Conservation (phyloP, 2,797 vertebrate genomes). For the Acropternis orthonyx region DNA sequence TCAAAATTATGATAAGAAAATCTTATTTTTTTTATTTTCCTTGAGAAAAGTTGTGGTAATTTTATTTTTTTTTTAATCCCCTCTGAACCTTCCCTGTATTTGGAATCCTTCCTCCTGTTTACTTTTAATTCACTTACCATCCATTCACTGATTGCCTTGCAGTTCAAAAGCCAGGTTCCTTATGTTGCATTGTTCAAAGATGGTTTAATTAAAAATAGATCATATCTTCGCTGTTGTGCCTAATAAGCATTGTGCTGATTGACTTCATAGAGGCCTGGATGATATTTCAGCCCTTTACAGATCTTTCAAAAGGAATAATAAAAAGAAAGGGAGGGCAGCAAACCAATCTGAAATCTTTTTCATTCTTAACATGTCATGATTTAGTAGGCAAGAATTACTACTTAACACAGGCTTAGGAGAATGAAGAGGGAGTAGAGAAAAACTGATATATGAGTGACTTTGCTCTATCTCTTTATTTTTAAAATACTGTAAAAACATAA, state of each 20-base stretch:
- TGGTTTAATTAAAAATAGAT: constrained; percentile 65
- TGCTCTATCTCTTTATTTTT: background rate
- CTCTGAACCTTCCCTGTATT: background rate
- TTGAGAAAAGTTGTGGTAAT: background rate
- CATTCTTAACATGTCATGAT: constrained; percentile 4
- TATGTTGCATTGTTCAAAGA: constrained; percentile 39
- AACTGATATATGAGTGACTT: background rate
- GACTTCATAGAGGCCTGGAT: background rate
- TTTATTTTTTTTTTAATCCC: background rate
- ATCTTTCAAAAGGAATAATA: constrained; percentile 45
- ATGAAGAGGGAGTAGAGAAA: background rate
- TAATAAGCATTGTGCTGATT: constrained; percentile 41
- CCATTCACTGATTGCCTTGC: constrained; percentile 32
- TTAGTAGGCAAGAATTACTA: constrained; percentile 22
- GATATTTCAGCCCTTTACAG: constrained; percentile 15
- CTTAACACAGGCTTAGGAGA: background rate
- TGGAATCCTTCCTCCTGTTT: constrained; percentile 36
- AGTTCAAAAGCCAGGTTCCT: constrained; percentile 45
- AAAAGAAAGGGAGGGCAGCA: background rate
- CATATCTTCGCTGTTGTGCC: background rate
- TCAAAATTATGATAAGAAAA: constrained; percentile 5
- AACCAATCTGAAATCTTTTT: constrained; percentile 6
- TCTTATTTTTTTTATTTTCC: background rate
- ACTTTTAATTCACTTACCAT: constrained; percentile 44
- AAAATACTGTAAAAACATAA: background rate